Conservation (phyloP, 2,113 vertebrate genomes). For the Actenoides lindsayi region DNA sequence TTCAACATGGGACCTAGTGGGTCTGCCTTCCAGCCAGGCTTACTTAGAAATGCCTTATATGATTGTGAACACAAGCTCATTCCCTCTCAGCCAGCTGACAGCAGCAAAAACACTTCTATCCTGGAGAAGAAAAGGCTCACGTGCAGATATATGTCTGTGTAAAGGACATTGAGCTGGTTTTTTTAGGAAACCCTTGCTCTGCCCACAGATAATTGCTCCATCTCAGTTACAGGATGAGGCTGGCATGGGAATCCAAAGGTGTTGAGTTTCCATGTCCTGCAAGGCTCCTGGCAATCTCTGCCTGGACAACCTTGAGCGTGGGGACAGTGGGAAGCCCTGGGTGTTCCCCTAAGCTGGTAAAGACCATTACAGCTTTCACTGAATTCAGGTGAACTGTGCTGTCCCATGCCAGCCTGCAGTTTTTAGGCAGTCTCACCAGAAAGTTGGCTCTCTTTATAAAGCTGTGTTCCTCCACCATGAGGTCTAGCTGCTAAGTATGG, state of each 20-base stretch:
- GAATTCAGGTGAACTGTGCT: background rate
- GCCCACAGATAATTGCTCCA: no score
- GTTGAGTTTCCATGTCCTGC: background rate
- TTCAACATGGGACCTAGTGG: background rate
- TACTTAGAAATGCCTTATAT: background rate
- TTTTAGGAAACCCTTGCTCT: background rate
- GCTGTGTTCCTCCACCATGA: background rate
- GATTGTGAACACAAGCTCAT: background rate
- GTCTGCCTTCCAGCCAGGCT: no score
- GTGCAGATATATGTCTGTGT: fast-evolving
- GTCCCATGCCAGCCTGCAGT: background rate
- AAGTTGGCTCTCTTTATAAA: background rate
- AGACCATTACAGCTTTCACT: background rate
- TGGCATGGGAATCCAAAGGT: background rate
- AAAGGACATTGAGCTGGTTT: background rate
- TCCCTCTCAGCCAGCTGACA: background rate
- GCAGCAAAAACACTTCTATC: no score
- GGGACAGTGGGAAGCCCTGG: background rate
- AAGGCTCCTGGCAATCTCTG: background rate
- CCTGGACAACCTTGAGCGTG: no score
- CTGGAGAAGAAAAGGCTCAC: background rate
- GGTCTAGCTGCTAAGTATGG: background rate
- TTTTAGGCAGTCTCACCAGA: background rate
- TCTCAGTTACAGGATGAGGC: background rate
- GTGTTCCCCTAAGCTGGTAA: background rate